These are phyloP conservation scores for Phylloscopus trochilus DNA, from an alignment of 2,113 vertebrate species.

Conservation along the genomic window DNA sequence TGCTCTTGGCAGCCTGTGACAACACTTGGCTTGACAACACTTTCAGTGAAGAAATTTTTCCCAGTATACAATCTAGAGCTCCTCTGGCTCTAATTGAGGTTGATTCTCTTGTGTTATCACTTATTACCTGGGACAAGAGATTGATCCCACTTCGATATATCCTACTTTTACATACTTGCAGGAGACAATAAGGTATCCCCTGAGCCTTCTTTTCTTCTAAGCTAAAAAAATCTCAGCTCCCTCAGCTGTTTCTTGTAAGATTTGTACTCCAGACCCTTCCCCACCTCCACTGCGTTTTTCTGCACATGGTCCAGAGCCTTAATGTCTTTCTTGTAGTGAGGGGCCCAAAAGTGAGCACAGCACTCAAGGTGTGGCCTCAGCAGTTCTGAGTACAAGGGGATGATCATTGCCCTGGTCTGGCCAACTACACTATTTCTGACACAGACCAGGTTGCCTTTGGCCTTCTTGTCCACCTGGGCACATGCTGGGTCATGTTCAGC, in stretches of 20 bases:
- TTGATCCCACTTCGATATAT: fast-evolving
- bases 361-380: neutral
- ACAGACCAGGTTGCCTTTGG: neutral
- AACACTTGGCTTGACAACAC: neutral
- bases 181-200: neutral
- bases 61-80: neutral
- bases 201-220: neutral
- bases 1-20: neutral
- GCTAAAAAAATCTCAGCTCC: neutral
- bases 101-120: neutral
- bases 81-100: neutral
- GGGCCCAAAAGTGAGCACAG: neutral
- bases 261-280: neutral
- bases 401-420: fast-evolving
- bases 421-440: neutral
- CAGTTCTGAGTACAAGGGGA: neutral
- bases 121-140: neutral
- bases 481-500: neutral
- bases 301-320: neutral
- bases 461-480: neutral
- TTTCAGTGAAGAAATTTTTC: neutral
- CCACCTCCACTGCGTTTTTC: neutral
- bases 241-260: neutral
- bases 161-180: neutral
- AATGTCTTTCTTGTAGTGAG: neutral